These are phyloP conservation scores for Drosophila sp. DNA, from an alignment of 1,140 invertebrate genomes.

Conservation along the genomic window DNA sequence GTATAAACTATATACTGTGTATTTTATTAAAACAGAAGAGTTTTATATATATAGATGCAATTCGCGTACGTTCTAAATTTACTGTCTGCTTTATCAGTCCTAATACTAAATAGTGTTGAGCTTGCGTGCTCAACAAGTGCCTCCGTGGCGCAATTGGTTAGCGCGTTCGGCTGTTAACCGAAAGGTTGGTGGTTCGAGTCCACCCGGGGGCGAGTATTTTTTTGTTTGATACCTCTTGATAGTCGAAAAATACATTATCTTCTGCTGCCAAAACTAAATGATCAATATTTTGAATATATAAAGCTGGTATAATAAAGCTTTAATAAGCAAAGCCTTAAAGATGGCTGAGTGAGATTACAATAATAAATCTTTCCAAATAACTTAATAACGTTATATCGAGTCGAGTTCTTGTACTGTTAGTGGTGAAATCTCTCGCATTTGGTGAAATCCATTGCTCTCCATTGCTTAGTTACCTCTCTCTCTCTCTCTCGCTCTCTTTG, in stretches of 20 bases:
- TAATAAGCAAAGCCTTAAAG: no score
- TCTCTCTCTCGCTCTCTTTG: no score
- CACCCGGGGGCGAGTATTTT: slow-evolving; percentile 77
- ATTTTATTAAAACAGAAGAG: no score
- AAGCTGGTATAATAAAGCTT: no score
- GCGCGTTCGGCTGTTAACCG: slow-evolving; percentile 87
- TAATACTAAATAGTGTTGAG: slow-evolving; percentile 12
- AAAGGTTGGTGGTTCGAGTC: slow-evolving; percentile 87
- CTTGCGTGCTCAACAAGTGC: slow-evolving; percentile 43
- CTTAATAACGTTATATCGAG: no score
- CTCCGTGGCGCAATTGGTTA: slow-evolving; percentile 86
- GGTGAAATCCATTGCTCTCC: slow-evolving; percentile 13
- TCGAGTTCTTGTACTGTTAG: not conserved
- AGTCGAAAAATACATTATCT: not conserved
- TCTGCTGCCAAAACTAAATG: no score
- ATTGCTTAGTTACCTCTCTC: slow-evolving; percentile 14
- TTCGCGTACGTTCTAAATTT: not conserved
- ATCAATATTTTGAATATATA: no score
- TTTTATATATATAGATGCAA: no score
- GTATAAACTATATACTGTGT: no score
- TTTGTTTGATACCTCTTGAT: slow-evolving; percentile 2
- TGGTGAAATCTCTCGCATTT: not conserved
- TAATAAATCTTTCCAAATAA: no score
- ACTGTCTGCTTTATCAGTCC: no score
- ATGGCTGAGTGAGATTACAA: no score